Conservation (phyloP, 2,113 vertebrate species). For the Silurus glanis region DNA sequence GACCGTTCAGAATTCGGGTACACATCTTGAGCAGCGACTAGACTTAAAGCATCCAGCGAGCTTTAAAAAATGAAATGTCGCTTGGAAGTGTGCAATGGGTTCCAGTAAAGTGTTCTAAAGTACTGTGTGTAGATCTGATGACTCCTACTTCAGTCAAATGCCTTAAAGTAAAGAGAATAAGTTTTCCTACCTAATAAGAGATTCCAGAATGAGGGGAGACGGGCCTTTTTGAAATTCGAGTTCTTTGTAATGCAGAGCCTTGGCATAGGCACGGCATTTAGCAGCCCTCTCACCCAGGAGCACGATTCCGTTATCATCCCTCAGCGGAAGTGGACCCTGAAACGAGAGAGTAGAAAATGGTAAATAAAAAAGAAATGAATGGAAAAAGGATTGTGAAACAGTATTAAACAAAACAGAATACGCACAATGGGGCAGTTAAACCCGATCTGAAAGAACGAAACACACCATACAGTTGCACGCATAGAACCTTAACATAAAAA, state of each 20-base stretch:
- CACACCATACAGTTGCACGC: slow-evolving; percentile 7
- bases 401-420: neutral
- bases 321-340: slow-evolving; percentile 90
- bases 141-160: neutral
- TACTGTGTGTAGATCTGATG: neutral
- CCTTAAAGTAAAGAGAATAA: neutral
- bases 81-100: neutral
- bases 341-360: slow-evolving; percentile 10
- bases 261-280: slow-evolving; percentile 96
- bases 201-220: slow-evolving; percentile 91
- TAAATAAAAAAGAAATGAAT: too few species aligned
- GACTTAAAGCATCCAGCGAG: neutral
- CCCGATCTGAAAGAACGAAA: slow-evolving; percentile 33
- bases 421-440: neutral
- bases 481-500: slow-evolving; percentile 21
- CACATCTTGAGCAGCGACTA: neutral
- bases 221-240: slow-evolving; percentile 98
- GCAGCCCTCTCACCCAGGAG: slow-evolving; percentile 93
- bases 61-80: neutral
- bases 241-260: slow-evolving; percentile 98
- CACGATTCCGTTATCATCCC: slow-evolving; percentile 96
- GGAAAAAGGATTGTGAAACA: neutral
- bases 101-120: neutral
- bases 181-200: slow-evolving; percentile 92
- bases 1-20: neutral